phyloP scores from a whole-genome alignment of 2,888 invertebrate genomes.

The Aphelenchoides bicaudatus region DNA sequence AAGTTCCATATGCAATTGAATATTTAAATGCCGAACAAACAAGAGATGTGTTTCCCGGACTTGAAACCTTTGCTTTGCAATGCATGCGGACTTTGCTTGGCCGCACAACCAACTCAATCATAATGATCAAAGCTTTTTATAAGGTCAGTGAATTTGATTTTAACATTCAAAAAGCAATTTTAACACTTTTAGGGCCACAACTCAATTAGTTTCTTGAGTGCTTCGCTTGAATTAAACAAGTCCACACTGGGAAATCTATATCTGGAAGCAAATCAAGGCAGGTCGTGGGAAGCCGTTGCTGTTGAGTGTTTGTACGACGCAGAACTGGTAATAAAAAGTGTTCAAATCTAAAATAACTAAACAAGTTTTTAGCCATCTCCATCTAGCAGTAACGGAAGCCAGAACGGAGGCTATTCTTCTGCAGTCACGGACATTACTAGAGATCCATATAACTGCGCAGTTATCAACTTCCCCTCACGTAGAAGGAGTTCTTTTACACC shows the following conservation, averaged over 20 bases:
- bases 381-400: slow-evolving; percentile 23
- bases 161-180: background rate
- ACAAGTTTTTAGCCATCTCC: slow-evolving; percentile 7
- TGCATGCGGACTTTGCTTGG: slow-evolving; percentile 41
- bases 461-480: slow-evolving; percentile 50
- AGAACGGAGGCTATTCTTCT: slow-evolving; percentile 26
- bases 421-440: slow-evolving; percentile 19
- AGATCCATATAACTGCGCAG: slow-evolving; percentile 29
- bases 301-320: slow-evolving; percentile 27
- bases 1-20: slow-evolving; percentile 45
- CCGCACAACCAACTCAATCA: slow-evolving; percentile 23
- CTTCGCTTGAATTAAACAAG: slow-evolving; percentile 38
- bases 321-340: background rate
- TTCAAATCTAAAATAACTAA: background rate
- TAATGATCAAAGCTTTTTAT: slow-evolving; percentile 51
- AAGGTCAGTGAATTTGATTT: too few species aligned
- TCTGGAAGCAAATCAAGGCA: slow-evolving; percentile 28
- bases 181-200: slow-evolving; percentile 41
- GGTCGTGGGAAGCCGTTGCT: slow-evolving; percentile 25
- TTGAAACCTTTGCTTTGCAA: slow-evolving; percentile 50
- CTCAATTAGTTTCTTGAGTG: slow-evolving; percentile 48
- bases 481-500: slow-evolving; percentile 52
- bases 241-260: slow-evolving; percentile 23
- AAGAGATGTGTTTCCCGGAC: slow-evolving; percentile 48
- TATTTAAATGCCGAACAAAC: slow-evolving; percentile 46